A percentile compares a stretch with the other conserved stretches of the same genome.
Evolutionary conservation across 2,797 vertebrate species (phyloP).

Genomic region (Silurus aristotelis): DNA sequence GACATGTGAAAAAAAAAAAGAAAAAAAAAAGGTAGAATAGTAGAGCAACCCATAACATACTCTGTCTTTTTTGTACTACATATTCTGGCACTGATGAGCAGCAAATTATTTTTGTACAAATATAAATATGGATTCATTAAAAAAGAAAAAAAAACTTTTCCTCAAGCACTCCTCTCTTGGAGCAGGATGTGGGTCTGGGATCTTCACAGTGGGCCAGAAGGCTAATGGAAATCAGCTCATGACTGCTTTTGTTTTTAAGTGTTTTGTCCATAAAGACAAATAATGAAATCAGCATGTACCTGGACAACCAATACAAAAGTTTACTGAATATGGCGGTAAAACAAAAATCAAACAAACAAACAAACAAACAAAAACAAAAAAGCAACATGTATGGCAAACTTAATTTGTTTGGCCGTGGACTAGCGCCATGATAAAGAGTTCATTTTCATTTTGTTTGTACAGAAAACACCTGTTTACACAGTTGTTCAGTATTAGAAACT

Average conservation of each 20-base stretch:
- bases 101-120: slow-evolving; percentile 61
- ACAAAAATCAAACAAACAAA: slow-evolving; percentile 16
- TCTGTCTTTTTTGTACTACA: background rate
- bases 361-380: background rate
- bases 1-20: background rate
- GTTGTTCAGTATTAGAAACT: slow-evolving; percentile 31
- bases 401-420: slow-evolving; percentile 41
- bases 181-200: slow-evolving; percentile 18
- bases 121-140: slow-evolving; percentile 59
- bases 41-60: slow-evolving; percentile 49
- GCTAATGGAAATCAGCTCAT: slow-evolving; percentile 20
- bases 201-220: slow-evolving; percentile 25
- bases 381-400: slow-evolving; percentile 45
- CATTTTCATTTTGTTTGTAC: slow-evolving; percentile 18
- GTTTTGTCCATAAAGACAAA: slow-evolving; percentile 21
- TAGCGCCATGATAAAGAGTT: slow-evolving; percentile 30
- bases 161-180: slow-evolving; percentile 17
- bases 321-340: slow-evolving; percentile 31
- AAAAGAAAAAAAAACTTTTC: slow-evolving; percentile 34
- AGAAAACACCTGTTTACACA: slow-evolving; percentile 27
- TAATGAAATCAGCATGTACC: slow-evolving; percentile 42
- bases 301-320: slow-evolving; percentile 31
- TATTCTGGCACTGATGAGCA: slow-evolving; percentile 68
- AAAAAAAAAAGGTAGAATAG: slow-evolving; percentile 51
- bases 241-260: slow-evolving; percentile 31